Evolutionary conservation across 2,888 invertebrate species (phyloP).

Genomic region (Leptinotarsa rubiginosa): DNA sequence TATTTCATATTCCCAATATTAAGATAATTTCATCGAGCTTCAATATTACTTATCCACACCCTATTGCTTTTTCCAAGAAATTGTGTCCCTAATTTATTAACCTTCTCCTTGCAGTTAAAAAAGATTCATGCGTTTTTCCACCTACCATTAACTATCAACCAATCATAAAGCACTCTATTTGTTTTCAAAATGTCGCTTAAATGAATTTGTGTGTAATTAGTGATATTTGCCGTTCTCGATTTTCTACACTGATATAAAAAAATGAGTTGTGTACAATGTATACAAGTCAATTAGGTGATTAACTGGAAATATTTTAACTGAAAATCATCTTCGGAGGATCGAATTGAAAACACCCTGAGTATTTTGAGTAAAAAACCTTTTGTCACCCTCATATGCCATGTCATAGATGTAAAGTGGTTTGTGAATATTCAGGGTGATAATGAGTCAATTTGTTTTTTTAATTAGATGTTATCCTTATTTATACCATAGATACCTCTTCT

Average conservation of each 20-base stretch:
- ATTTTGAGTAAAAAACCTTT: too few species aligned
- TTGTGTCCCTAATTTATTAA: background rate
- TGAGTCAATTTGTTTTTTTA: too few species aligned
- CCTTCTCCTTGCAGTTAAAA: conserved; percentile 8
- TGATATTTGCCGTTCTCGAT: background rate
- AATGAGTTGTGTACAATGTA: background rate
- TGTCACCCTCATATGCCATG: too few species aligned
- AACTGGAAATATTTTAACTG: background rate
- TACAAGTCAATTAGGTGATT: background rate
- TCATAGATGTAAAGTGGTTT: too few species aligned
- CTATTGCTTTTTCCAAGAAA: background rate
- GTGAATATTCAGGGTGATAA: too few species aligned
- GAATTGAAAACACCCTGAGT: too few species aligned
- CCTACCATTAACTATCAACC: background rate
- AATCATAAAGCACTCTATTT: conserved; percentile 11
- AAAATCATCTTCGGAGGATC: too few species aligned
- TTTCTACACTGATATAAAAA: background rate
- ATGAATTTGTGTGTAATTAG: conserved; percentile 9
- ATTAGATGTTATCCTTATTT: too few species aligned
- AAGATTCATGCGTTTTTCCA: conserved; percentile 17
- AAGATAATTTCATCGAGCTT: background rate
- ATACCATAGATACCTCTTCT: too few species aligned
- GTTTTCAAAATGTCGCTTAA: background rate
- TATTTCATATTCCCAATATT: background rate
- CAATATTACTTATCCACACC: background rate